These are phyloP conservation scores for Brachionus plicatilis DNA, from an alignment of 1,140 invertebrate species.

Conservation along the genomic window DNA sequence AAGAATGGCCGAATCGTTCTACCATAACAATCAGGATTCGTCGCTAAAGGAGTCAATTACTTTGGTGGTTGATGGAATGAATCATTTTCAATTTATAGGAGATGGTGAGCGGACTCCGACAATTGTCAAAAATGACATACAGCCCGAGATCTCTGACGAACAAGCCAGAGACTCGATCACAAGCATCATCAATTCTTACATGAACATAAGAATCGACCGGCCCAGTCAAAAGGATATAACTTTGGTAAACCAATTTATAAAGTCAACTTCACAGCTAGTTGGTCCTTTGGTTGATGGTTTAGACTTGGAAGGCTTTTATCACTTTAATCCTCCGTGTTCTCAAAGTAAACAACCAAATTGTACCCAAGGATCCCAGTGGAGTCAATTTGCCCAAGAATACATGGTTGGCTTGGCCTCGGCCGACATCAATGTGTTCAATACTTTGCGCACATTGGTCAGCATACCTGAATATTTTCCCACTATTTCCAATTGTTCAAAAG, in stretches of 20 bases:
- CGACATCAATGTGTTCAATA: background rate
- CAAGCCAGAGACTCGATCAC: background rate
- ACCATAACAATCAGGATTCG: background rate
- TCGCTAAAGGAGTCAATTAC: background rate
- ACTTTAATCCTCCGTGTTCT: slow-evolving; percentile 27
- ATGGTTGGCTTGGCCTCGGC: background rate
- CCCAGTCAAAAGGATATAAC: background rate
- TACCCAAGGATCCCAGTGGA: background rate
- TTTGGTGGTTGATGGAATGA: slow-evolving; percentile 21
- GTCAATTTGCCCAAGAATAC: background rate
- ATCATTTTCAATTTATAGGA: slow-evolving; percentile 30
- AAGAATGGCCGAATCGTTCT: slow-evolving; percentile 15
- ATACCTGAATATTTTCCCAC: slow-evolving; percentile 33
- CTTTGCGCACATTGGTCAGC: background rate
- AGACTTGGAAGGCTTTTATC: slow-evolving; percentile 34
- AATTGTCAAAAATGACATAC: slow-evolving; percentile 30
- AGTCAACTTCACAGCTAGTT: background rate
- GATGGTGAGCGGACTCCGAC: background rate
- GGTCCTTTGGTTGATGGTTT: slow-evolving; percentile 6
- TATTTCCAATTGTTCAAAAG: background rate
- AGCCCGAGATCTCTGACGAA: background rate
- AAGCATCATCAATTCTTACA: background rate
- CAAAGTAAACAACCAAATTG: background rate
- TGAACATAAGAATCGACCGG: background rate
- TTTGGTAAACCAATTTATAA: background rate